Conservation (phyloP, 2,888 invertebrate species). For the Craniophora ligustri region DNA sequence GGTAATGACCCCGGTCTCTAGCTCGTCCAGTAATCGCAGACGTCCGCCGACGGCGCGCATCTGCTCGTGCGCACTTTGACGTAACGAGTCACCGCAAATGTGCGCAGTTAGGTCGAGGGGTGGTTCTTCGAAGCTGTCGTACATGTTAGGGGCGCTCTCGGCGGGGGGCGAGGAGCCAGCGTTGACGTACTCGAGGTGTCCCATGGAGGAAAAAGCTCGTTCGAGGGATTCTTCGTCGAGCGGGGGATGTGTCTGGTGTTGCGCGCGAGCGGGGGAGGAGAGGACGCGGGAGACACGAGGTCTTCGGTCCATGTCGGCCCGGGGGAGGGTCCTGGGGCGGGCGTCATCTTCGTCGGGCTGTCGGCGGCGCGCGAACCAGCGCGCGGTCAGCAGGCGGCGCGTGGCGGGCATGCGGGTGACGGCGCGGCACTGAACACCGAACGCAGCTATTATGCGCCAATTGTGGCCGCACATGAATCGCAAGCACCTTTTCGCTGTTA, state of each 20-base stretch:
- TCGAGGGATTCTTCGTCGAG: conserved; percentile 88
- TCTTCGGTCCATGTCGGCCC: conserved; percentile 70
- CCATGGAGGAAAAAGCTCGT: conserved; percentile 90
- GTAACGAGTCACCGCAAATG: conserved; percentile 92
- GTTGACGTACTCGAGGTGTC: conserved; percentile 93
- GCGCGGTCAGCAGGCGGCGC: conserved; percentile 77
- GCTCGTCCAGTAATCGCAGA: conserved; percentile 91
- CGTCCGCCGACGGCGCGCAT: conserved; percentile 92
- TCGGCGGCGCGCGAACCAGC: conserved; percentile 77
- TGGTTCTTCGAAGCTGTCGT: conserved; percentile 94
- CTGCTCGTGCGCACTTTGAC: conserved; percentile 92
- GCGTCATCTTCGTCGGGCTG: conserved; percentile 61
- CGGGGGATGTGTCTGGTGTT: conserved; percentile 52
- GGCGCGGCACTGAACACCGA: conserved; percentile 67
- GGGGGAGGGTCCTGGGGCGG: conserved; percentile 65
- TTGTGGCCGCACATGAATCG: conserved; percentile 73
- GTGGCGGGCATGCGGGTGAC: conserved; percentile 82
- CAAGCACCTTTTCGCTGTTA: conserved; percentile 68
- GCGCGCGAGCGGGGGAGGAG: conserved; percentile 56
- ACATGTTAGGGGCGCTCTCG: conserved; percentile 94
- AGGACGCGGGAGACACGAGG: conserved; percentile 77
- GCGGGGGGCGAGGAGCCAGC: conserved; percentile 94
- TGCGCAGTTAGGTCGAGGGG: conserved; percentile 91
- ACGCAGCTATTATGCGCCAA: conserved; percentile 74
- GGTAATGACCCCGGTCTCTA: conserved; percentile 91